Percentiles rank a stretch among this genome's conserved stretches.
phyloP scores from a whole-genome alignment of 2,888 invertebrate species.

The Dorcus parallelipipedus region DNA sequence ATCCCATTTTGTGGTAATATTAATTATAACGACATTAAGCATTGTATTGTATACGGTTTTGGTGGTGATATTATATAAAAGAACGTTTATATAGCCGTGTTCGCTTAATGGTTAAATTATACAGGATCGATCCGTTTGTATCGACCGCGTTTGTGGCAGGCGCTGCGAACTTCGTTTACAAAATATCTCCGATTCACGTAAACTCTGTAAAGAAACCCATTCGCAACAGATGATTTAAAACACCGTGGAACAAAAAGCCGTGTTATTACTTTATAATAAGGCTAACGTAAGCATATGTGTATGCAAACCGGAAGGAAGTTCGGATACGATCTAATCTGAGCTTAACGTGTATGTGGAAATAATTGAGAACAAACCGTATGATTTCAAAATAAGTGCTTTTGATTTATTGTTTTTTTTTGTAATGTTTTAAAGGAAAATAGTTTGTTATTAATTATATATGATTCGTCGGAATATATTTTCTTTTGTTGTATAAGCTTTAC shows the following conservation, averaged over 20 bases:
- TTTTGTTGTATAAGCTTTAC: no score
- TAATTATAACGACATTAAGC: background rate
- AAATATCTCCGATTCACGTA: no score
- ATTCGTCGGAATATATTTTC: no score
- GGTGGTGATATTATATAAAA: background rate
- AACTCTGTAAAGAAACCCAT: no score
- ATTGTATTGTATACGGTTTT: background rate
- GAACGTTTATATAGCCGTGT: background rate
- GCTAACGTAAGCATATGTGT: constrained; percentile 12
- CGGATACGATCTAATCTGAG: constrained; percentile 41
- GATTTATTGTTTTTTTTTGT: no score
- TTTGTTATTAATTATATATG: no score
- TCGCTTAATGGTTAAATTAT: constrained; percentile 27
- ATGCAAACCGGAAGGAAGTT: constrained; percentile 38
- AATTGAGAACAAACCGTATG: constrained; percentile 33
- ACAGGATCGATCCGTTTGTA: constrained; percentile 24
- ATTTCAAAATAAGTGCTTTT: constrained; percentile 10
- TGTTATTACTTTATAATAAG: constrained; percentile 1
- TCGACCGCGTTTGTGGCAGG: constrained; percentile 15
- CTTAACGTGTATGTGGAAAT: constrained; percentile 34
- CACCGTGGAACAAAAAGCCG: no score
- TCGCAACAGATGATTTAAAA: no score
- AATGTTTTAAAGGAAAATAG: no score
- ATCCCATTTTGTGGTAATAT: no score
- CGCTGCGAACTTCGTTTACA: background rate